Percentiles rank a stretch among this genome's conserved stretches.
phyloP scores from a whole-genome alignment of 2,113 vertebrate genomes.

The Bungarus multicinctus region DNA sequence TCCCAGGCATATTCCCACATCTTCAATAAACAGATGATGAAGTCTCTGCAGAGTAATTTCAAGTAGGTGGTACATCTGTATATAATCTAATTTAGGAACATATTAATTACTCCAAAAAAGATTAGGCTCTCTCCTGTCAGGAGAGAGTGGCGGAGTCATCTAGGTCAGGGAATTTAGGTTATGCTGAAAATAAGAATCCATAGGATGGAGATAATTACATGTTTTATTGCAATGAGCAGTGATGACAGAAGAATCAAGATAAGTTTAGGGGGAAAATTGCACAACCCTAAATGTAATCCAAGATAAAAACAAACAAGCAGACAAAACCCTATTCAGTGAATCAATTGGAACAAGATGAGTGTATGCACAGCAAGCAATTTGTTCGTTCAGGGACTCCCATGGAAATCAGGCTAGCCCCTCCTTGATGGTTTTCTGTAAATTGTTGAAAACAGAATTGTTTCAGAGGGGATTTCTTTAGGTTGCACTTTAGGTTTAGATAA shows the following conservation, averaged over 20 bases:
- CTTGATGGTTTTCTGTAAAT: background rate
- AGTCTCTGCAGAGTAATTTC: background rate
- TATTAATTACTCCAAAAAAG: background rate
- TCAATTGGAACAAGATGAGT: background rate
- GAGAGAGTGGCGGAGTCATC: background rate
- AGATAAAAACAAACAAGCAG: background rate
- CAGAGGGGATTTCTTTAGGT: background rate
- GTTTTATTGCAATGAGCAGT: background rate
- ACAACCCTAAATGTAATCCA: background rate
- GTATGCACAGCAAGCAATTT: background rate
- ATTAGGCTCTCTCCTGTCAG: background rate
- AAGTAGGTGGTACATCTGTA: background rate
- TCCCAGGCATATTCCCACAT: background rate
- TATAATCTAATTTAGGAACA: background rate
- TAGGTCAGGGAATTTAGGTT: background rate
- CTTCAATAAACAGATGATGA: background rate
- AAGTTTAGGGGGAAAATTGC: background rate
- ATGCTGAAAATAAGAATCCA: background rate
- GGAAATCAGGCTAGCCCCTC: background rate
- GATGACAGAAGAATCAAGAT: background rate
- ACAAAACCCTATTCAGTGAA: background rate
- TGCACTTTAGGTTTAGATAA: background rate
- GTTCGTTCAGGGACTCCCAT: background rate
- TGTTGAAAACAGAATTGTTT: background rate
- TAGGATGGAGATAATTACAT: background rate